phyloP scores from a whole-genome alignment of 1,140 invertebrate genomes.

The Lanistes nyassanus region DNA sequence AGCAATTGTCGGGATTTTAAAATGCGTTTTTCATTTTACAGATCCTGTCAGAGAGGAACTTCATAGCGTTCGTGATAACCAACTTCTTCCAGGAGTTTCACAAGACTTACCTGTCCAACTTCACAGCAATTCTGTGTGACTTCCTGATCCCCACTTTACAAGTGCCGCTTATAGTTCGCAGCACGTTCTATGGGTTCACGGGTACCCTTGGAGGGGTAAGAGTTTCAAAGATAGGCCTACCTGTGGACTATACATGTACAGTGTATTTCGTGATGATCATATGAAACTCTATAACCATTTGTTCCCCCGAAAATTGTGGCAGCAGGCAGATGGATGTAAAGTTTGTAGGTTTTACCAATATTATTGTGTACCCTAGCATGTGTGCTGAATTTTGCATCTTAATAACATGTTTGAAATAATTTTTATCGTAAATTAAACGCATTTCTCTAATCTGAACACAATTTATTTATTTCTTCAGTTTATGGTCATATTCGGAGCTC shows the following conservation, averaged over 20 bases:
- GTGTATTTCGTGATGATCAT: too few species aligned
- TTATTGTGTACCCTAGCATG: background rate
- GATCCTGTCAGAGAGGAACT: constrained; percentile 48
- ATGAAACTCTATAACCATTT: background rate
- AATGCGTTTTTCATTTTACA: constrained; percentile 28
- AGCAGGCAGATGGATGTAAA: background rate
- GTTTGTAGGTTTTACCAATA: background rate
- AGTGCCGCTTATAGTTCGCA: constrained; percentile 36
- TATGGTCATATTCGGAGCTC: constrained; percentile 47
- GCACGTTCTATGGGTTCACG: constrained; percentile 47
- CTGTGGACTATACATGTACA: too few species aligned
- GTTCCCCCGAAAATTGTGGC: background rate
- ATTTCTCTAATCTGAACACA: background rate
- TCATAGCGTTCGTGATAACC: constrained; percentile 50
- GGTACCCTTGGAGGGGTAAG: constrained; percentile 21
- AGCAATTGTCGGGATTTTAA: background rate
- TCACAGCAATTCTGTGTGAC: constrained; percentile 51
- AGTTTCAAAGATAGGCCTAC: too few species aligned
- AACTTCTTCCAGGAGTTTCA: constrained; percentile 59
- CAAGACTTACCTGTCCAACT: constrained; percentile 47
- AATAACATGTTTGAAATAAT: too few species aligned
- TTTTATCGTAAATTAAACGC: too few species aligned
- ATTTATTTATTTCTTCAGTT: background rate
- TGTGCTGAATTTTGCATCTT: background rate
- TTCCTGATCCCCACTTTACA: constrained; percentile 37